Evolutionary conservation across 2,113 vertebrate genomes (phyloP).

Genomic region (Galemys pyrenaicus): DNA sequence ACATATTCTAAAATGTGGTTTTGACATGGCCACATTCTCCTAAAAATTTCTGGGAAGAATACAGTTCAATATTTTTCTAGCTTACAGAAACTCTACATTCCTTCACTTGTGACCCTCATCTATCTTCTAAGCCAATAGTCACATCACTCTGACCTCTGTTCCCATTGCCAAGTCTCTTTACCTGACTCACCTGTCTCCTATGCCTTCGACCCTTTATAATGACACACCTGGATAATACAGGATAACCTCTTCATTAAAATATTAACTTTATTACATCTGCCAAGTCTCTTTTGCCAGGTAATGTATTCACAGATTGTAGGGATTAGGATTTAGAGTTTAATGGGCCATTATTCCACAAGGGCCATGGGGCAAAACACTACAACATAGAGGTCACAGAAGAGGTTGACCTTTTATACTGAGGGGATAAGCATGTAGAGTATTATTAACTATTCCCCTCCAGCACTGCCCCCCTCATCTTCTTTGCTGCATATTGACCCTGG

Average conservation of each 20-base stretch:
- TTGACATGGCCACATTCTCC: neutral
- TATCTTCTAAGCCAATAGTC: neutral
- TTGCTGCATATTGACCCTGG: neutral
- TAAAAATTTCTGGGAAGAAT: neutral
- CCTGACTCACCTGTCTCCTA: neutral
- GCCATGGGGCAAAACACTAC: constrained; percentile 53
- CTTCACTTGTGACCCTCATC: neutral
- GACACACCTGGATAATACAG: neutral
- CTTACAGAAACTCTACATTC: neutral
- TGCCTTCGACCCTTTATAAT: neutral
- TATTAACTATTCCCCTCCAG: neutral
- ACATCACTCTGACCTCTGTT: neutral
- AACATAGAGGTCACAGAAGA: accelerated
- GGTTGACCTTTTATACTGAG: neutral
- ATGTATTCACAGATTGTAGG: neutral
- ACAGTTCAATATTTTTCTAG: neutral
- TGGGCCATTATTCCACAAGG: neutral
- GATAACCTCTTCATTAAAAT: neutral
- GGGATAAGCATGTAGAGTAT: neutral
- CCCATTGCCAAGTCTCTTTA: neutral
- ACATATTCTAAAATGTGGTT: neutral
- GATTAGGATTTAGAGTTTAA: neutral
- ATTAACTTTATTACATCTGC: neutral
- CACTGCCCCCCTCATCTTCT: neutral
- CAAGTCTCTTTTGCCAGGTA: neutral